These are phyloP conservation scores for Triplophysa yarkandensis DNA, from an alignment of 2,797 vertebrate species.

Conservation along the genomic window DNA sequence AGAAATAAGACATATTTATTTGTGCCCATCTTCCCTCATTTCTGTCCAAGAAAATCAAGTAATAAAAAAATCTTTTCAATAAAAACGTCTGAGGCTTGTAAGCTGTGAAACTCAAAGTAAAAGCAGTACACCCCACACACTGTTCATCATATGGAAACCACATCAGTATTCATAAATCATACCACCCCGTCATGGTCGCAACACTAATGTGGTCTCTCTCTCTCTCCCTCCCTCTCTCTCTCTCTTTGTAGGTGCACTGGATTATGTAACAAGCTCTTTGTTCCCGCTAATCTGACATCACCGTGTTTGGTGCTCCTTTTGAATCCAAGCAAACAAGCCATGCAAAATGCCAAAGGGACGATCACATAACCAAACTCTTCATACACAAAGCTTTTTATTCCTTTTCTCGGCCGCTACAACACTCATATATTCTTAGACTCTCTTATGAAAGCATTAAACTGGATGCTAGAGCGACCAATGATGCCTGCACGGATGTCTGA, in stretches of 20 bases:
- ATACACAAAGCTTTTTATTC: conserved; percentile 8
- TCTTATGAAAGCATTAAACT: conserved; percentile 15
- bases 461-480: conserved; percentile 22
- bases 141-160: conserved; percentile 34
- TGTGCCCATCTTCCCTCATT: neutral
- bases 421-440: conserved; percentile 4
- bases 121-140: conserved; percentile 3
- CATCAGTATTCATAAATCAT: conserved; percentile 23
- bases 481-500: conserved; percentile 30
- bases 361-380: conserved; percentile 13
- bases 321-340: conserved; percentile 33
- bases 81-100: neutral
- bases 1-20: too few relatives aligned
- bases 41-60: neutral
- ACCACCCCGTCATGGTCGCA: conserved; percentile 35
- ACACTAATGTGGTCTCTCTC: conserved; percentile 42
- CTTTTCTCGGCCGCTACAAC: neutral
- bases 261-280: conserved; percentile 34
- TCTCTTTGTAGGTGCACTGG: conserved; percentile 17
- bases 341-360: conserved; percentile 20
- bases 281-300: conserved; percentile 18
- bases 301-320: conserved; percentile 20
- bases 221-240: conserved; percentile 16
- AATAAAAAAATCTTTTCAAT: neutral
- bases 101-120: conserved; percentile 9